phyloP scores from a whole-genome alignment of 2,797 vertebrate genomes.

The Pangasius krempfi region DNA sequence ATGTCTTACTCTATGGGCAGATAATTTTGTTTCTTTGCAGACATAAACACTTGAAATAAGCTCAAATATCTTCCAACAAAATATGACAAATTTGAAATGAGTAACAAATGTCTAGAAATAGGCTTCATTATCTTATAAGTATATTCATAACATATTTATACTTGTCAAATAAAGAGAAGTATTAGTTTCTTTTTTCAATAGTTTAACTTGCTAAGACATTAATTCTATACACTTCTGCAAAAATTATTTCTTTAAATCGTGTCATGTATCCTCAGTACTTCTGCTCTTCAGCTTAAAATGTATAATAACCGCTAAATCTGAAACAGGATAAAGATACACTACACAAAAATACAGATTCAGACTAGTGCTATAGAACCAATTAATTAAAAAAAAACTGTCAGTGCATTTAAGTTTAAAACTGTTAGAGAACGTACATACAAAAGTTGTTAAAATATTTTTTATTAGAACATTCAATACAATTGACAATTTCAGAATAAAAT shows the following conservation, averaged over 20 bases:
- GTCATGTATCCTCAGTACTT: too few relatives aligned
- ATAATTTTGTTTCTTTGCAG: too few relatives aligned
- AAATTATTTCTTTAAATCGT: not conserved
- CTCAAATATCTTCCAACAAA: too few relatives aligned
- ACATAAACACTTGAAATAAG: too few relatives aligned
- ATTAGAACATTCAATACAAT: not conserved
- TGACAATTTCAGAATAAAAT: not conserved
- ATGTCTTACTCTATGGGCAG: too few relatives aligned
- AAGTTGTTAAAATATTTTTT: not conserved
- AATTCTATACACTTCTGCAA: too few relatives aligned
- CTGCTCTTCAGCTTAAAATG: not conserved
- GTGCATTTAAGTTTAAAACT: not conserved
- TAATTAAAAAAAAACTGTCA: not conserved
- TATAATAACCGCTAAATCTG: not conserved
- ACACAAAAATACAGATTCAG: not conserved
- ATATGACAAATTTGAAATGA: too few relatives aligned
- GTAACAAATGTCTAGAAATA: too few relatives aligned
- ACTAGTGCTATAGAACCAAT: not conserved
- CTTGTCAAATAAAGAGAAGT: too few relatives aligned
- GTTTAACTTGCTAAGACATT: not conserved
- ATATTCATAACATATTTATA: too few relatives aligned
- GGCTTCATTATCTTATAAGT: too few relatives aligned
- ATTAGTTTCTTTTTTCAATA: not conserved
- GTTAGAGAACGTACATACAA: not conserved
- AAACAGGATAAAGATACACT: not conserved